phyloP scores from a whole-genome alignment of 2,797 vertebrate genomes.

The Chiropotes sagulatus region DNA sequence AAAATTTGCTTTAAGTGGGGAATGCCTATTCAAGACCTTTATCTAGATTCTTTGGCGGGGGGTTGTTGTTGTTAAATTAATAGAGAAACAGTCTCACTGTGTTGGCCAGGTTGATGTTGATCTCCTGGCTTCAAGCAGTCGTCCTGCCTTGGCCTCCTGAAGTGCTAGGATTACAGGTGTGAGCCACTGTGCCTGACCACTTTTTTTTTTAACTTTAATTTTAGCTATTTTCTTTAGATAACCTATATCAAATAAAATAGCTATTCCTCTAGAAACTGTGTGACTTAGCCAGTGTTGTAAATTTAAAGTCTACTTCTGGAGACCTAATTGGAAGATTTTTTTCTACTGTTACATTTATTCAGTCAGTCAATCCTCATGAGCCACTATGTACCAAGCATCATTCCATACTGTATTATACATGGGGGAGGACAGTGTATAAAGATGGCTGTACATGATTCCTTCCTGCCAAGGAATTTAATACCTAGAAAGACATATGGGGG shows the following conservation, averaged over 20 bases:
- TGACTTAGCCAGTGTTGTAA: neutral
- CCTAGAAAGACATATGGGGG: neutral
- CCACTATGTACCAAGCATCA: neutral
- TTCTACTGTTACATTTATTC: neutral
- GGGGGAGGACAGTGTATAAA: neutral
- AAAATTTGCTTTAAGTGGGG: neutral
- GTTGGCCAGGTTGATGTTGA: neutral
- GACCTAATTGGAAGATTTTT: neutral
- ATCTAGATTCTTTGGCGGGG: neutral
- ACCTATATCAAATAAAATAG: neutral
- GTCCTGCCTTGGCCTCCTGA: neutral
- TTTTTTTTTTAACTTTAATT: neutral
- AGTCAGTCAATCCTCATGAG: neutral
- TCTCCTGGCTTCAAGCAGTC: neutral
- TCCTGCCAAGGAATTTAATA: constrained; percentile 18
- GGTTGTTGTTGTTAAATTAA: neutral
- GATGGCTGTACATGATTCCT: neutral
- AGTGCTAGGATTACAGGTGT: neutral
- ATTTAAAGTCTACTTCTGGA: neutral
- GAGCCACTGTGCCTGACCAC: neutral
- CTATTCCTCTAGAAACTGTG: neutral
- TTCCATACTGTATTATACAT: neutral
- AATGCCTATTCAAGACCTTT: neutral
- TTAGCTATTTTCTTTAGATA: neutral
- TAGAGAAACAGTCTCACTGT: neutral